Evolutionary conservation across 1,140 invertebrate species (phyloP), one percentile per base, ranked within the genome.

Genomic region (Zeugodacus cucurbitae): DNA sequence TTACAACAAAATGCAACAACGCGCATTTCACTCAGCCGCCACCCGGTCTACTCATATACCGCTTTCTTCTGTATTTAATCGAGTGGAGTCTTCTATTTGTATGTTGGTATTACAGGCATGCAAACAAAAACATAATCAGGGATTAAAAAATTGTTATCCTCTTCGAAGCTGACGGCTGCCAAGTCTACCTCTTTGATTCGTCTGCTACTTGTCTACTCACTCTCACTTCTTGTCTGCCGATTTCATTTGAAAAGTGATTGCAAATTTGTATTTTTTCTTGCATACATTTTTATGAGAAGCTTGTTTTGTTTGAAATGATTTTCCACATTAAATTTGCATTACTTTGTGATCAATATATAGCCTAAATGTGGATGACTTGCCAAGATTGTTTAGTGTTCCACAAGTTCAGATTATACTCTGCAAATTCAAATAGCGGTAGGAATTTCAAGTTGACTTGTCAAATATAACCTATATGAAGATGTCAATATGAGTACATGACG

Each of bases 141-240:
- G 44, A 44, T 48, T 48, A 82, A 82, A 82, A 82, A 41, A 54
- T 82, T 82, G 74, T 48, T 82, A 82, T 82, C 26, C 74, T 44
- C 10, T 54, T 54, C 41, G 74, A 54, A 48, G 44, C 74, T 82
- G 74, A 48, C 74, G 74, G 37, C 70, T 44, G 70, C 41, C 34
- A 41, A n/a, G 70, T 7, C 70, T 74, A 17, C 22, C 22, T 26
- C 11, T 8, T 11, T 26, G 32, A 70, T 14, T 29, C 4, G 10
- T 14, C 64, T 37, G 10, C 20, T 8, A n/a, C n/a, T 74, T 7
- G 32, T 22, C 17, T 41, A 20, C 37, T 82, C 74, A 48, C 74
- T 54, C 74, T 82, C 74, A 48, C 41, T 48, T 82, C 4, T 48
- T 29, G 37, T 3, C 26, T 44, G 22, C n/a, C 26, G 10, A 82